Conservation (phyloP, 2,888 invertebrate species). For the Altica lythri region DNA sequence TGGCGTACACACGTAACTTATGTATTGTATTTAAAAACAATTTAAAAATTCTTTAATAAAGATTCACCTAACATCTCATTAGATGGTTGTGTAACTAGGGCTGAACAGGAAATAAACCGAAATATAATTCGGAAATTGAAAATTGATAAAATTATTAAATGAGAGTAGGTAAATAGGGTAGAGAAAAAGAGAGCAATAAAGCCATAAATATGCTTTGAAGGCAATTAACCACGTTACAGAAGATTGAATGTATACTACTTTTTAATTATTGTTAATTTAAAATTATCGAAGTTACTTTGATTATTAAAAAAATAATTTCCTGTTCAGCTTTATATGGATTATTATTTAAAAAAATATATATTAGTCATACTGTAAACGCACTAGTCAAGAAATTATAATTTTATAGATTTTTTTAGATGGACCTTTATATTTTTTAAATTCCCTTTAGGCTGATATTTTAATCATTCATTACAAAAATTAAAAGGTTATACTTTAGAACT, state of each 20-base stretch:
- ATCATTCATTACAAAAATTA: constrained; percentile 6
- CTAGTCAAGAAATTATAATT: constrained; percentile 31
- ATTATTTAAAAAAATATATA: too few species aligned
- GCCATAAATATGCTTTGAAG: too few species aligned
- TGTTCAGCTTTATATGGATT: too few species aligned
- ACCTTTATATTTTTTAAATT: constrained; percentile 31
- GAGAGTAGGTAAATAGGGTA: constrained; percentile 13
- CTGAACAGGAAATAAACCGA: constrained; percentile 21
- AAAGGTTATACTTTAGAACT: constrained; percentile 16
- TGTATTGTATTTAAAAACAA: too few species aligned
- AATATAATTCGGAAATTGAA: constrained; percentile 19
- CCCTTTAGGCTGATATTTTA: constrained; percentile 29
- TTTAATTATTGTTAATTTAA: too few species aligned
- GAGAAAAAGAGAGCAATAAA: background rate
- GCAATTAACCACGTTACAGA: too few species aligned
- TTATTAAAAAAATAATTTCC: too few species aligned
- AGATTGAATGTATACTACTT: too few species aligned
- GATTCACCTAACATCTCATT: too few species aligned
- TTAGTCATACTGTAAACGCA: constrained; percentile 24
- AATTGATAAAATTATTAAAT: constrained; percentile 5
- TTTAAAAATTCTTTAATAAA: too few species aligned
- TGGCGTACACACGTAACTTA: too few species aligned
- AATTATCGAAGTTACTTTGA: too few species aligned
- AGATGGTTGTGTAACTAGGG: constrained; percentile 20
- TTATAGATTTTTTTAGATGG: constrained; percentile 32